Base-by-base conservation (phyloP, 2,888 invertebrate species). In the Eilema griseolum region DNA sequence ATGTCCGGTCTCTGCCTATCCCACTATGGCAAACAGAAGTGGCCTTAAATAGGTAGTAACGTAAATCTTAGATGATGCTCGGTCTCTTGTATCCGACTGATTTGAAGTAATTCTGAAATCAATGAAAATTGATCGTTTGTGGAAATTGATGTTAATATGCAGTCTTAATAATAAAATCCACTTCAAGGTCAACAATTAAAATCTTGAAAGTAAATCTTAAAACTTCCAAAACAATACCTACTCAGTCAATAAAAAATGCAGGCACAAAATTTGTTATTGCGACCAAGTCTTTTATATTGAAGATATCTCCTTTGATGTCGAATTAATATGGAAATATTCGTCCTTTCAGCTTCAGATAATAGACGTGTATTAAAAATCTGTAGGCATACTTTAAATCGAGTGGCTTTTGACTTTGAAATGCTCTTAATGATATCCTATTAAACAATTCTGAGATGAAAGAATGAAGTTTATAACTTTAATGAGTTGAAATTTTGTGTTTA, bases 291-390 rank as follows among this genome's bases (percentile, higher is more conserved):
- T 67, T 66, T 71, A 71, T 69, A 69, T 74, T 67, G 56, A 69
- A 71, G 61, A 71, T 61, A 66, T 71, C 69, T 71, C 28, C 59
- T 69, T 74, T 71, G 69, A 74, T 46, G 71, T 66, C 41, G 52
- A 73, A 71, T 71, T 71, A 71, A 71, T 69, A 52, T 67, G 33
- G n/a, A 33, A 71, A 71, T 69, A 64, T 67, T 74, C 64, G 66
- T 64, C 33, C 46, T 69, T 69, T 73, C 68, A 66, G 62, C 66
- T 60, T 63, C 52, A 11, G 62, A 63, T 70, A 61, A 70, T 70
- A 59, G 57, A 66, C 33, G 63, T 33, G 37, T 62, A 62, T 52
- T 67, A 64, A 61, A 67, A 64, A 46, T 64, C 60, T 31, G 41
- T 46, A 62, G 46, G 61, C 60, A 52, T 26, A 60, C 62, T 37